phyloP scores from a whole-genome alignment of 2,888 invertebrate genomes.

The Barypeithes pellucidus region DNA sequence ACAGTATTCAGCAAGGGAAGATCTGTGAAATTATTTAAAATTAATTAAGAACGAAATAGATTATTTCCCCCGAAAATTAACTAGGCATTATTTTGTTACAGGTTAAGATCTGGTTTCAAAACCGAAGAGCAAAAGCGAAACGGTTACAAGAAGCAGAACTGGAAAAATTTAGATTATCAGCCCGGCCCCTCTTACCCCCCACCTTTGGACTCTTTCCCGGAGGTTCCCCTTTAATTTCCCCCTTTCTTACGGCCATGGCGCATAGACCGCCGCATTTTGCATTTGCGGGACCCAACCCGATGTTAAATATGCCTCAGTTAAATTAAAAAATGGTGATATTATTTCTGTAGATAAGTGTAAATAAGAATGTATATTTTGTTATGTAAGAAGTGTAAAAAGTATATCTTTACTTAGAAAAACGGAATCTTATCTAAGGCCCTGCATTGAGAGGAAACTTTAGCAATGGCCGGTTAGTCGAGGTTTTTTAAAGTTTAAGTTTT shows the following conservation, averaged over 20 bases:
- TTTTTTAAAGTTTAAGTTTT: no score
- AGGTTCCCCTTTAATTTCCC: constrained; percentile 73
- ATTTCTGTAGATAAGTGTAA: constrained; percentile 26
- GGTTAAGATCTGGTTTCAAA: constrained; percentile 85
- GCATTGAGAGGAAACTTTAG: neutral
- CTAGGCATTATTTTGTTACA: constrained; percentile 70
- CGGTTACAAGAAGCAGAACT: constrained; percentile 96
- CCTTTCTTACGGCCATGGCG: constrained; percentile 80
- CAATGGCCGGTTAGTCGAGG: no score
- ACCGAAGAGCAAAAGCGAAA: constrained; percentile 95
- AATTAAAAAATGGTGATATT: constrained; percentile 28
- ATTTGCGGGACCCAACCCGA: constrained; percentile 75
- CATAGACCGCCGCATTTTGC: constrained; percentile 75
- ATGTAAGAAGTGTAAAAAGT: constrained; percentile 9
- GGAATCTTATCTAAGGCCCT: neutral
- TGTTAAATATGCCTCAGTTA: constrained; percentile 76
- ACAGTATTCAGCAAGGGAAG: no score
- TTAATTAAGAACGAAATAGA: no score
- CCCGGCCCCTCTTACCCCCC: constrained; percentile 83
- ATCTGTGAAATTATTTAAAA: no score
- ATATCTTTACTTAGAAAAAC: neutral
- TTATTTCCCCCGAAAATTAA: no score
- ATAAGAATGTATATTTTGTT: constrained; percentile 30
- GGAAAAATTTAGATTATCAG: constrained; percentile 91
- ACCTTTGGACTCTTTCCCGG: constrained; percentile 80